Conservation (phyloP, 2,797 vertebrate genomes). For the Allobates femoralis region DNA sequence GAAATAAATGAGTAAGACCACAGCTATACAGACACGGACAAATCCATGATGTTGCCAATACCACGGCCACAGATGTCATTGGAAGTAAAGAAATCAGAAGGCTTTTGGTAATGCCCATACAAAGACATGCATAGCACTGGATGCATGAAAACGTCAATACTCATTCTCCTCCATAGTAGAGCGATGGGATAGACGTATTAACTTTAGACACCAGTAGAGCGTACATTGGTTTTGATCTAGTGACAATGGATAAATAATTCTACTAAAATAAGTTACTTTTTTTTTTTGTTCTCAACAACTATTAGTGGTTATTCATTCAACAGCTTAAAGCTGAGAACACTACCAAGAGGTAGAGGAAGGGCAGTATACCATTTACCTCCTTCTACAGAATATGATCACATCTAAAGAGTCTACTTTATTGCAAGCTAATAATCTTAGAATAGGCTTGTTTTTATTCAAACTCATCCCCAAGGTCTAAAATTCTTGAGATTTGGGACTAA, state of each 20-base stretch:
- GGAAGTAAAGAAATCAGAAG: conserved; percentile 76
- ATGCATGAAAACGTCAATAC: conserved; percentile 75
- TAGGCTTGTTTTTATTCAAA: conserved; percentile 51
- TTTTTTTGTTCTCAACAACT: conserved; percentile 66
- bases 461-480: conserved; percentile 63
- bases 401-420: conserved; percentile 10
- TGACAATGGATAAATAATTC: neutral
- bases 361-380: neutral
- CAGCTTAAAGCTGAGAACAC: conserved; percentile 70
- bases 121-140: conserved; percentile 81
- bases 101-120: conserved; percentile 80
- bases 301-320: conserved; percentile 85
- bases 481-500: conserved; percentile 67
- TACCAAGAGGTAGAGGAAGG: conserved; percentile 49
- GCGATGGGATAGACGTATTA: neutral
- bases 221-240: neutral
- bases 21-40: conserved; percentile 67
- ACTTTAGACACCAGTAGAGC: neutral
- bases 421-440: neutral
- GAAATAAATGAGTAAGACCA: conserved; percentile 70
- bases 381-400: neutral
- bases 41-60: conserved; percentile 69
- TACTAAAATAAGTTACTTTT: conserved; percentile 67
- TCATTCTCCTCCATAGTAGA: conserved; percentile 64
- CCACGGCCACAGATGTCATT: conserved; percentile 73